Percentiles rank a stretch among this genome's conserved stretches.
Conservation (phyloP, 2,113 vertebrate species). For the Fregetta grallaria region DNA sequence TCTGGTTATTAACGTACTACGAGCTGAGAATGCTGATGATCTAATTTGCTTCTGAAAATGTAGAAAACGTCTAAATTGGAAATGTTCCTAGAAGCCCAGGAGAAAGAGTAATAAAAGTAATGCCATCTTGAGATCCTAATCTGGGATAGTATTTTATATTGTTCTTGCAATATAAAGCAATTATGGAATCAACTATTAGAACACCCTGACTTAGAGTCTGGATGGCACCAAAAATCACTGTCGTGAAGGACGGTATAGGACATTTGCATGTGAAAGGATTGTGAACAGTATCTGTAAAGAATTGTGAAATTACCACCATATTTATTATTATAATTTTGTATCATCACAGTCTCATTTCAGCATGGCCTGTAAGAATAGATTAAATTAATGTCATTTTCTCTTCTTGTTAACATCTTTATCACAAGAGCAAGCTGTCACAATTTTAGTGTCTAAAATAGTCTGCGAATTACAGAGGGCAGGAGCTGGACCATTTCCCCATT, state of each 20-base stretch:
- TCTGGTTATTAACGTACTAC: not conserved
- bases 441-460: slow-evolving; percentile 74
- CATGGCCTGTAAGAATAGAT: slow-evolving; percentile 82
- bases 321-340: slow-evolving; percentile 85
- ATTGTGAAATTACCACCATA: slow-evolving; percentile 81
- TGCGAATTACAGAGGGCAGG: slow-evolving; percentile 62
- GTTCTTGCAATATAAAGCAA: slow-evolving; percentile 62
- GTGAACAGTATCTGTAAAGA: slow-evolving; percentile 76
- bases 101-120: slow-evolving; percentile 20
- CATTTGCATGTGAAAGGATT: slow-evolving; percentile 81
- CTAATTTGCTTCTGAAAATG: slow-evolving; percentile 11
- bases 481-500: slow-evolving; percentile 61
- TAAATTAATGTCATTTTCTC: slow-evolving; percentile 84
- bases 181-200: slow-evolving; percentile 74
- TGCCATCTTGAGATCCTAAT: slow-evolving; percentile 40
- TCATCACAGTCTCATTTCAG: slow-evolving; percentile 80
- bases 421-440: slow-evolving; percentile 82
- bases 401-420: slow-evolving; percentile 84
- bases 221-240: slow-evolving; percentile 76
- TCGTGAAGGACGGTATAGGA: slow-evolving; percentile 68
- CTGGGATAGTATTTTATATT: slow-evolving; percentile 47
- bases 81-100: not conserved
- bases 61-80: not conserved
- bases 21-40: not conserved
- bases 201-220: slow-evolving; percentile 69